Percentiles rank a stretch among this genome's conserved stretches.
phyloP scores from a whole-genome alignment of 1,140 invertebrate species.

The Drosophila saltans region DNA sequence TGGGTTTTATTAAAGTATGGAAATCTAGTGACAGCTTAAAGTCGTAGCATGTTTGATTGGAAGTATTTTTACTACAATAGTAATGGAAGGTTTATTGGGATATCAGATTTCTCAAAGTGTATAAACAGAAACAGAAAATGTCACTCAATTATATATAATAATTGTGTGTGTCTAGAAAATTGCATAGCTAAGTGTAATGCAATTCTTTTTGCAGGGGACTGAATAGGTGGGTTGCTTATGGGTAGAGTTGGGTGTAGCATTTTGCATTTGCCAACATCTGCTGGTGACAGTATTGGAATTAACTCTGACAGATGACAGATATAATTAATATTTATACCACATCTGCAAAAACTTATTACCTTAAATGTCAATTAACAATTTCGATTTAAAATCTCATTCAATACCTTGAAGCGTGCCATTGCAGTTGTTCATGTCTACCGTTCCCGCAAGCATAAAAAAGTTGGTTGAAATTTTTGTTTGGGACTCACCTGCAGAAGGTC shows the following conservation, averaged over 20 bases:
- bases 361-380: no score
- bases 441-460: conserved; percentile 57
- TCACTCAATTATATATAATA: background rate
- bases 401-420: conserved; percentile 26
- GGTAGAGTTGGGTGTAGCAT: no score
- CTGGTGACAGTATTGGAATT: no score
- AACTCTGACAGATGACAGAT: no score
- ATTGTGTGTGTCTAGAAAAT: background rate
- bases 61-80: no score
- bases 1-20: background rate
- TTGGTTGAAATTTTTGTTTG: conserved; percentile 29
- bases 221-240: no score
- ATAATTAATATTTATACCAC: no score
- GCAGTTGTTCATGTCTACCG: conserved; percentile 58
- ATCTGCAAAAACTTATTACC: no score
- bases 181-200: background rate
- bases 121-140: background rate
- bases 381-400: no score
- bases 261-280: no score
- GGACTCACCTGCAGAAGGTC: conserved; percentile 65
- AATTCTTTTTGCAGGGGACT: background rate
- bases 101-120: no score
- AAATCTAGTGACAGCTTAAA: background rate
- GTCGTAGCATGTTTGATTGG: background rate
- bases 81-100: no score